Conservation (phyloP, 2,113 vertebrate species). For the Pionites leucogaster region DNA sequence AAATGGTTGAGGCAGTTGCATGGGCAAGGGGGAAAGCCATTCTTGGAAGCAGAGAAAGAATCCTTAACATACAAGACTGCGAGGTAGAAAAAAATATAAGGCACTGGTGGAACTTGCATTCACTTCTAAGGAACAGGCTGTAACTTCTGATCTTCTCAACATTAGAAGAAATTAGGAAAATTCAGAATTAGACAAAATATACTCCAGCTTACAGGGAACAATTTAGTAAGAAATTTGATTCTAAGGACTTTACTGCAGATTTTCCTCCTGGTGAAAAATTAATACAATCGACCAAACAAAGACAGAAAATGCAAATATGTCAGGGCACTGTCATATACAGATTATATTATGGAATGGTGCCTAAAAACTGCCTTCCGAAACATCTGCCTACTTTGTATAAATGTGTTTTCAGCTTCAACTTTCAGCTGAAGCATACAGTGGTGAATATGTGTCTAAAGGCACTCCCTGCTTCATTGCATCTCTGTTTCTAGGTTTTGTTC, state of each 20-base stretch:
- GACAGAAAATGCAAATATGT: background rate
- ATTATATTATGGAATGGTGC: background rate
- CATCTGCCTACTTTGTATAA: background rate
- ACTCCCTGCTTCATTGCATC: background rate
- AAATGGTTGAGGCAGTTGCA: background rate
- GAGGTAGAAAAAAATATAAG: background rate
- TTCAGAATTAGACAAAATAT: background rate
- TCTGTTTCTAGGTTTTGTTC: background rate
- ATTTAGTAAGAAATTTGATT: background rate
- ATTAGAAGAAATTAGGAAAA: background rate
- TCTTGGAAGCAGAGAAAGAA: background rate
- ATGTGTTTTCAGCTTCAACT: background rate
- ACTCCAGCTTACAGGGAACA: background rate
- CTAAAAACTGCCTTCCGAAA: background rate
- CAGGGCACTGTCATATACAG: background rate
- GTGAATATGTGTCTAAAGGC: background rate
- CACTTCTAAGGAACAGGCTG: background rate
- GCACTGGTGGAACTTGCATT: background rate
- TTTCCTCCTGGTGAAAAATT: background rate
- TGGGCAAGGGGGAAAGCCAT: background rate
- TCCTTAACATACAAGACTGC: background rate
- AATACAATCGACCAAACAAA: background rate
- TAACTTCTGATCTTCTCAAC: background rate
- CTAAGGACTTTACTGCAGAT: background rate
- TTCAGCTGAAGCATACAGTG: background rate